Base-by-base conservation (phyloP, 2,113 vertebrate genomes). In the Natator depressus region DNA sequence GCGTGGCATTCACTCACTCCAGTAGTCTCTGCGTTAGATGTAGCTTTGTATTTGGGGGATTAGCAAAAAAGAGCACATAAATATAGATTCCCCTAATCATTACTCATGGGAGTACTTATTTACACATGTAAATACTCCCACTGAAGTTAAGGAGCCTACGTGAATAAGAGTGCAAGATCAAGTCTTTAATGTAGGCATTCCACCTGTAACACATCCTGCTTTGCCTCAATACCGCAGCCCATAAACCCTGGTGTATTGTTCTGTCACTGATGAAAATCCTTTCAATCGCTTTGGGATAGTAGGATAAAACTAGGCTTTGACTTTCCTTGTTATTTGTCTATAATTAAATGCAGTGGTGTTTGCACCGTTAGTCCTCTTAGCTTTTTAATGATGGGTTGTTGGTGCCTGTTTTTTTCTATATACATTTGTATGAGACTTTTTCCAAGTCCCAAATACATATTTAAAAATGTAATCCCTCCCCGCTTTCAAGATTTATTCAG, bases 401-500 rank as follows among this genome's bases (percentile, higher is more conserved):
- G 38, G 46, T 75, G 31, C 9, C 0, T 7, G 55, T 8, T 57
- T 90, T 87, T 91, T 11, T 49, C 24, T 75, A 25, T 79, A 85
- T 10, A 81, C 53, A 0, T 75, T 91, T 75, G 2, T 29, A 50
- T 20, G 12, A 47, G 17, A 0, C 0, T 10, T 62, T 35, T 65
- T 69, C 7, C 3, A 83, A 84, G 5, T 86, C 20, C 10, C 91
- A 80, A 82, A 82, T 50, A 31, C 25, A 3, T 51, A 3, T 50
- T 47, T 87, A 82, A 46, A 91, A 83, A 83, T 27, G 6, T 3
- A 85, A 65, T 24, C 22, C 3, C 47, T 90, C n/a, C 27, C 49
- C 35, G 19, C 38, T 87, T 25, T 89, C 91, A 19, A 35, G 51
- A 69, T 88, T 93, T 94, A 3, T 20, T 94, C 42, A 35, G 8